Base-by-base conservation (phyloP, 2,797 vertebrate species). In the Cyclopterus lumpus region DNA sequence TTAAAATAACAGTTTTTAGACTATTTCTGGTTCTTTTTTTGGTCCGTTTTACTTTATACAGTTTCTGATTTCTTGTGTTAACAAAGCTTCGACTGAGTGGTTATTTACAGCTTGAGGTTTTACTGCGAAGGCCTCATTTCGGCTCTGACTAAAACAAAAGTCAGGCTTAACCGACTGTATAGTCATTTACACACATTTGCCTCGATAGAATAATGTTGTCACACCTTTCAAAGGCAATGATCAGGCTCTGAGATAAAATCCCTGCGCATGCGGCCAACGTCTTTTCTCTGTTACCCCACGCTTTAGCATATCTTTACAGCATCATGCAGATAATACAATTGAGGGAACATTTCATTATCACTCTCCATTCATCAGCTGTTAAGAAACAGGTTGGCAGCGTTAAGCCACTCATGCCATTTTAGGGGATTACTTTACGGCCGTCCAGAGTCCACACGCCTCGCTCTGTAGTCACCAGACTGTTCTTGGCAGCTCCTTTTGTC, bases 381-480 rank as follows among this genome's bases (percentile, higher is more conserved):
- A 61, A 70, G 44, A 76, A 34, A 66, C 34, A 9, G 1, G n/a
- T n/a, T 54, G 62, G 44, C 62, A 53, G 46, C 15, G 4, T 3
- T 28, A 26, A 51, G 22, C 10, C 15, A 2, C 15, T 55, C 26
- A 14, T 40, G 64, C 34, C 71, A 44, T 24, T 26, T 75, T 40
- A 51, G 6, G 55, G 60, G 38, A 32, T 30, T 71, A 89, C 76
- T 89, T 90, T 86, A 90, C 65, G 71, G 80, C 71, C 16, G 71
- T 83, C 18, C 86, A 87, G 82, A 89, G 89, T 92, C 61, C 85
- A 57, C 0, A 30, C 58, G 34, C 38, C 64, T 53, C 10, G 0
- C 3, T 40, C 2, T 1, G 0, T 1, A 40, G 75, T 83, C 77
- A 70, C 69, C 75, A 63, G 77, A 74, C 51, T 67, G 68, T 34